Evolutionary conservation across 2,113 vertebrate genomes (phyloP).

Genomic region (Puma concolor): DNA sequence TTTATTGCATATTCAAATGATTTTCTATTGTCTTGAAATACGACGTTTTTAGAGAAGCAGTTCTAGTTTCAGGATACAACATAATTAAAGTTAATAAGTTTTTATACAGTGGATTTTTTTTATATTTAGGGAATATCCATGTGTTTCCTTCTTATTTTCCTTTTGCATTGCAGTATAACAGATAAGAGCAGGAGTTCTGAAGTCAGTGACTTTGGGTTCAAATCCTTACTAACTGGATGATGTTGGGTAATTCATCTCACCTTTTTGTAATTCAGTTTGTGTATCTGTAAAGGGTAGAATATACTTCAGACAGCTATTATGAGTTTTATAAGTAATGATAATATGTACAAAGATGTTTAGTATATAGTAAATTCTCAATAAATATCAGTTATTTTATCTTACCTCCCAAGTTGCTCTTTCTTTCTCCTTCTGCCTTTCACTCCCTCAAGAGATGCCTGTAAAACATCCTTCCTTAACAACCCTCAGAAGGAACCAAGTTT

Average conservation of each 20-base stretch:
- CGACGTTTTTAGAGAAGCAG: background rate
- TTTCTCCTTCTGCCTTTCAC: background rate
- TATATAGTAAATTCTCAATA: background rate
- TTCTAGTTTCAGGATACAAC: background rate
- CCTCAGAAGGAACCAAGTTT: background rate
- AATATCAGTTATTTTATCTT: background rate
- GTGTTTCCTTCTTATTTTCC: conserved; percentile 18
- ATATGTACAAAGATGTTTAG: background rate
- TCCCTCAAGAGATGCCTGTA: background rate
- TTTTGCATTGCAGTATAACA: background rate
- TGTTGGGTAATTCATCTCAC: background rate
- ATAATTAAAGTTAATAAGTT: background rate
- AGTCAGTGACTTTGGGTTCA: background rate
- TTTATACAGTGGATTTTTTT: background rate
- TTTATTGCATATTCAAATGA: background rate
- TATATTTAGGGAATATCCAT: background rate
- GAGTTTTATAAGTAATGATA: background rate
- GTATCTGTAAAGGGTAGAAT: background rate
- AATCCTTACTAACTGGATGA: background rate
- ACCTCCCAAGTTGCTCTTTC: background rate
- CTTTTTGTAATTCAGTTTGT: background rate
- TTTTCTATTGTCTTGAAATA: background rate
- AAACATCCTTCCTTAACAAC: background rate
- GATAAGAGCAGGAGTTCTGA: background rate
- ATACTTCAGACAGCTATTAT: background rate